Evolutionary conservation across 2,113 vertebrate species (phyloP), one percentile per base, ranked within the genome.

Genomic region (Bos taurus): DNA sequence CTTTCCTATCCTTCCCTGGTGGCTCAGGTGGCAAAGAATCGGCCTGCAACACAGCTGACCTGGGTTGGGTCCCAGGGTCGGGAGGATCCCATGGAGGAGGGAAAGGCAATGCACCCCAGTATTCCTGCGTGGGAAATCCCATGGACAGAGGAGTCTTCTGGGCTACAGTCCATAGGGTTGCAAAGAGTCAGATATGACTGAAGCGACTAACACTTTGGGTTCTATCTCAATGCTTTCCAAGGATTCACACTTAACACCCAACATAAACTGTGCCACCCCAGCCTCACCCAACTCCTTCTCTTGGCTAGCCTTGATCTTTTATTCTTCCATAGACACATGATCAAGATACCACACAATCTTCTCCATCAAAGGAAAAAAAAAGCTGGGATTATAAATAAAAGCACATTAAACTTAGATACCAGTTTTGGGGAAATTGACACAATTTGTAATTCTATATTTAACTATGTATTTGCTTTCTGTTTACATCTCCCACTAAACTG

Each of bases 231-330:
- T 4, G 46, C 26, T 59, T 59, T 54, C 12, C 60, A 84, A 64
- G 33, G 50, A 92, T 40, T 80, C 64, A 59, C 43, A 28, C 25
- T 17, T 40, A 50, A 50, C 1, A 40, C 30, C n/a, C 12, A 26
- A 4, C 0, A 10, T 15, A 15, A 25, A 43, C 5, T 59, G 11
- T 1, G 12, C 59, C 16, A 40, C 2, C 17, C 12, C 7, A 21
- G 9, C 17, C 6, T 15, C 33, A 82, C 13, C 19, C 19, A 19
- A 50, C 54, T 16, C 33, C 13, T 46, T 14, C 46, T 71, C 87
- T 43, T 50, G 48, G 26, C 64, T 52, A 57, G 50, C 60, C 56
- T 52, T 89, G n/a, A 2, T 56, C 50, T 92, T 60, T 46, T 25
- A 26, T 89, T 85, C 43, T 86, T 71, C 28, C 30, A 25, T 7